phyloP scores from a whole-genome alignment of 2,113 vertebrate species.

The Heliornis fulica region DNA sequence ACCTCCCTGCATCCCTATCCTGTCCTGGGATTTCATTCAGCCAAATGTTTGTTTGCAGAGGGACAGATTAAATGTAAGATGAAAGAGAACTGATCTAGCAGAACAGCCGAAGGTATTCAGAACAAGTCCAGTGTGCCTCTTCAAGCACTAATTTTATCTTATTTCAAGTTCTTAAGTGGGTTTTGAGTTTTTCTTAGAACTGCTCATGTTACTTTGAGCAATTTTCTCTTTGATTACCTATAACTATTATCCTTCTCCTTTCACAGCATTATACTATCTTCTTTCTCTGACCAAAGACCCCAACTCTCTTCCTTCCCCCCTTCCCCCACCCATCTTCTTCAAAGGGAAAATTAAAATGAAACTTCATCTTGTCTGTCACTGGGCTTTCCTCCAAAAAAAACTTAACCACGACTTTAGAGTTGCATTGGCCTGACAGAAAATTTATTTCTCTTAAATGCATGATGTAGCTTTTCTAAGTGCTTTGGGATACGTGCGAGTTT shows the following conservation, averaged over 20 bases:
- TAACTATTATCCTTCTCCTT: not conserved
- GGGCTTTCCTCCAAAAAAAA: not conserved
- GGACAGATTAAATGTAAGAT: not conserved
- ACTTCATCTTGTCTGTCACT: not conserved
- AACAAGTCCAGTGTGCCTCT: not conserved
- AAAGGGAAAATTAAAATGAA: not conserved
- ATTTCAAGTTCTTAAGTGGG: not conserved
- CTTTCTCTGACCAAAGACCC: not conserved
- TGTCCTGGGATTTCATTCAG: not conserved
- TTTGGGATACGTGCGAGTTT: not conserved
- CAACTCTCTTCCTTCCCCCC: not conserved
- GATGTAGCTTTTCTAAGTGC: not conserved
- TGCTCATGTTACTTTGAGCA: not conserved
- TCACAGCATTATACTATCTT: not conserved
- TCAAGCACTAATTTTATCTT: not conserved
- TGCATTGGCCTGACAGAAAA: not conserved
- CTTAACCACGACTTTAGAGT: not conserved
- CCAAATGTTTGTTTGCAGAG: not conserved
- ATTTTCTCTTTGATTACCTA: not conserved
- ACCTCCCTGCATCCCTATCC: not conserved
- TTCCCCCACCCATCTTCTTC: not conserved
- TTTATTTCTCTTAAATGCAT: not conserved
- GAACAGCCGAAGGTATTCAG: not conserved
- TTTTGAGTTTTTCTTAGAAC: constrained; percentile 33
- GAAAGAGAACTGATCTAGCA: not conserved